phyloP scores from a whole-genome alignment of 2,113 vertebrate genomes.

The Calyptommatus sinebrachiatus region DNA sequence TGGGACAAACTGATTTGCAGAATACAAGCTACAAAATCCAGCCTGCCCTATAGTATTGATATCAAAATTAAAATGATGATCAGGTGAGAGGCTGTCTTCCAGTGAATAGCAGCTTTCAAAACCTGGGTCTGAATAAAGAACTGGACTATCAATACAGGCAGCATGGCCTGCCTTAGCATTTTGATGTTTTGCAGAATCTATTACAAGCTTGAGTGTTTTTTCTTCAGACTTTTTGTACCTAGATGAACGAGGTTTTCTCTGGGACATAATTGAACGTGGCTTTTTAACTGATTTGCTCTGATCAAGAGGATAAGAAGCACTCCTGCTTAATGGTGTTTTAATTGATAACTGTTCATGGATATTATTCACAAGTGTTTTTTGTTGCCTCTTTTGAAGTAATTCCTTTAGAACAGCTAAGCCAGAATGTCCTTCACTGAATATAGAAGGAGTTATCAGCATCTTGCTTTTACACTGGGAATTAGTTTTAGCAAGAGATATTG shows the following conservation, averaged over 20 bases:
- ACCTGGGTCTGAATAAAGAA: conserved; percentile 86
- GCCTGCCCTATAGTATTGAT: conserved; percentile 91
- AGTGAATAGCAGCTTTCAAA: conserved; percentile 93
- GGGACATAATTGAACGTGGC: conserved; percentile 64
- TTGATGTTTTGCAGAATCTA: conserved; percentile 70
- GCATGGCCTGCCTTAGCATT: conserved; percentile 68
- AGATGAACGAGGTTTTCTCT: conserved; percentile 79
- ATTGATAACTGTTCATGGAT: conserved; percentile 51
- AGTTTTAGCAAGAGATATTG: conserved; percentile 69
- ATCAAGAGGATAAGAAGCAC: conserved; percentile 59
- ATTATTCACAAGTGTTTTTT: conserved; percentile 72
- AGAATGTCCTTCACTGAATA: conserved; percentile 79
- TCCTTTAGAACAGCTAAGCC: conserved; percentile 91
- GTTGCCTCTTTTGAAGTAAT: conserved; percentile 89
- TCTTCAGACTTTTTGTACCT: conserved; percentile 77
- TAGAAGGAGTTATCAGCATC: conserved; percentile 66
- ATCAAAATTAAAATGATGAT: conserved; percentile 95
- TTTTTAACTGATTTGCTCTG: conserved; percentile 75
- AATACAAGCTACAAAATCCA: conserved; percentile 91
- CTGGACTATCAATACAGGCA: conserved; percentile 78
- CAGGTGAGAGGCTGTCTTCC: conserved; percentile 93
- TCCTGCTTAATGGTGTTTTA: conserved; percentile 66
- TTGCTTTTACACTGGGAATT: conserved; percentile 71
- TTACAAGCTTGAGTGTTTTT: conserved; percentile 75
- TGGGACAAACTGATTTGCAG: conserved; percentile 90